Evolutionary conservation across 2,113 vertebrate species (phyloP).

Genomic region (Helogale parvula): DNA sequence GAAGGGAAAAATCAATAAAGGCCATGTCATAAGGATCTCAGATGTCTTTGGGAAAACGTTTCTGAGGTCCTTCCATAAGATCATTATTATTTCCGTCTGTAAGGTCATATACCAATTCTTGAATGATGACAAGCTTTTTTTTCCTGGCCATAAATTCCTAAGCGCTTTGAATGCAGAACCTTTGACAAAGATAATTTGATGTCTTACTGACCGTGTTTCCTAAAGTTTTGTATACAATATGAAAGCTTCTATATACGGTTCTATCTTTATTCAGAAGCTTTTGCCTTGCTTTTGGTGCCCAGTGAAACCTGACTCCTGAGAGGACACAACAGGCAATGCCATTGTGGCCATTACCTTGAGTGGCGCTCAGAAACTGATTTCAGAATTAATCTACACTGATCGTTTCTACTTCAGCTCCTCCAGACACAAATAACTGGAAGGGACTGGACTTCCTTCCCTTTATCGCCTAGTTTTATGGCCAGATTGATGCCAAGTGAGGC

Average conservation of each 20-base stretch:
- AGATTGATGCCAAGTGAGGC: background rate
- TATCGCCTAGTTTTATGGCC: background rate
- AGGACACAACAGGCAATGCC: background rate
- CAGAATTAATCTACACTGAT: background rate
- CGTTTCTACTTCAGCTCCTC: background rate
- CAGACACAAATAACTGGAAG: background rate
- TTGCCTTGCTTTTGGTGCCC: background rate
- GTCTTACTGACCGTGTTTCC: background rate
- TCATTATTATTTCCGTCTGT: conserved; percentile 3
- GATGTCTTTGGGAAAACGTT: background rate
- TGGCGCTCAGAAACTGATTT: background rate
- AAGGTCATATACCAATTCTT: background rate
- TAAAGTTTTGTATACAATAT: background rate
- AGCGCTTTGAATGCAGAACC: background rate
- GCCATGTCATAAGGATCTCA: background rate
- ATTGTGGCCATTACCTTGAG: background rate
- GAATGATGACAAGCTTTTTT: background rate
- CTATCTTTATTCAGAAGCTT: background rate
- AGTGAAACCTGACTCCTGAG: background rate
- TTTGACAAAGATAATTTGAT: conserved; percentile 16
- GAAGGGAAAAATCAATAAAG: background rate
- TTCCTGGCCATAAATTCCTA: conserved; percentile 25
- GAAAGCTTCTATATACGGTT: background rate
- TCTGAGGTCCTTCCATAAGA: background rate
- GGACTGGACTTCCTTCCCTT: background rate